Evolutionary conservation across 2,888 invertebrate species (phyloP).

Genomic region (Bruchidius siliquastri): DNA sequence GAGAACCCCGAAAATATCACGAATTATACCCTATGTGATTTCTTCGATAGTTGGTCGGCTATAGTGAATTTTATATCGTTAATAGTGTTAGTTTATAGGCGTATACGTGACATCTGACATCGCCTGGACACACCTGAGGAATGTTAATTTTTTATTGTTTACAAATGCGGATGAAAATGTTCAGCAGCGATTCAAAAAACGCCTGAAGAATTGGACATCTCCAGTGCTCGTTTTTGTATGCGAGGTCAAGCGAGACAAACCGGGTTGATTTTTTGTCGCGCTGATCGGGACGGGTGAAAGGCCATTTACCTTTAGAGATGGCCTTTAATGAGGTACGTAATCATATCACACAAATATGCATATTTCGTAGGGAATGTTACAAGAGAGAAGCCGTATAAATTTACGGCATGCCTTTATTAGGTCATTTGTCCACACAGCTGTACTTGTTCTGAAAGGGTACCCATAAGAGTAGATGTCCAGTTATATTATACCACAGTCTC

Average conservation of each 20-base stretch:
- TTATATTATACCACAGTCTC: not conserved
- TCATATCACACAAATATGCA: slow-evolving; percentile 5
- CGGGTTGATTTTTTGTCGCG: not conserved
- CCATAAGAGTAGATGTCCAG: not conserved
- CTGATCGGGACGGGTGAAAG: slow-evolving; percentile 44
- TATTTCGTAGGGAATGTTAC: not conserved
- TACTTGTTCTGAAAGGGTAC: not conserved
- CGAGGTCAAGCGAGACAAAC: not conserved
- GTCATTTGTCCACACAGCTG: not conserved
- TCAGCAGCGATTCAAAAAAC: slow-evolving; percentile 16
- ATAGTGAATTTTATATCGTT: not conserved
- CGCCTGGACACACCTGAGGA: slow-evolving; percentile 26
- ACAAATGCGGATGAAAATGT: slow-evolving; percentile 17
- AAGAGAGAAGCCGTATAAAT: not conserved
- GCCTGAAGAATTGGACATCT: slow-evolving; percentile 8
- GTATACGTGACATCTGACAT: not conserved
- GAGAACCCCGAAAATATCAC: not conserved
- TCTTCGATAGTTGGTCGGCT: not conserved
- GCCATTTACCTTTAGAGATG: slow-evolving; percentile 61
- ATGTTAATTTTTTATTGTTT: slow-evolving; percentile 27
- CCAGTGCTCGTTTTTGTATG: not conserved
- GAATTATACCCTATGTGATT: not conserved
- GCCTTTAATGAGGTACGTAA: slow-evolving; percentile 73
- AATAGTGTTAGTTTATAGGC: not conserved
- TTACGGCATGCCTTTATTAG: not conserved